Base-by-base conservation (phyloP, 2,113 vertebrate species). In the Serinus canaria region DNA sequence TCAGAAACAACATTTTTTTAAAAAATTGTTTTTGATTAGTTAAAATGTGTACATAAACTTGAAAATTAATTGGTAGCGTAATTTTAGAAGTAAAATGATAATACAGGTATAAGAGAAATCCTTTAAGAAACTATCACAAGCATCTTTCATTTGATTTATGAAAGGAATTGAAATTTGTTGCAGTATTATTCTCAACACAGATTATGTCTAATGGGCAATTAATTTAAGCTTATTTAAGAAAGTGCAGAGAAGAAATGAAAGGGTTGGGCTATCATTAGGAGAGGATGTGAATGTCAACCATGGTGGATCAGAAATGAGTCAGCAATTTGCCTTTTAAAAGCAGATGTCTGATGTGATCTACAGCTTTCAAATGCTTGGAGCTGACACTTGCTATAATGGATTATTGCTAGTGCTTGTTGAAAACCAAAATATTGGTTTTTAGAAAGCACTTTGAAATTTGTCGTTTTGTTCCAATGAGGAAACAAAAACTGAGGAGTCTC, bases 141-240 rank as follows among this genome's bases (percentile, higher is more conserved):
- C 11, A 41, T 67, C 11, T 59, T 43, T 39, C 23, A 13, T 84
- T 47, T 90, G 56, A 80, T 96, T 90, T 75, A 75, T 94, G 66
- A 77, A 95, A 81, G 33, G 62, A 92, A 46, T 88, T 90, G 25
- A 78, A 95, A 91, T 85, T 68, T 6, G 31, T 58, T 93, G 31
- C 73, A 79, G 23, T 83, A 41, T 63, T 49, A 59, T 80, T 70
- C 63, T 83, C 39, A 75, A 62, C 41, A 69, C 78, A 91, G 94
- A 68, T 44, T 95, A 8, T 55, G 90, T 67, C 46, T 89, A 78
- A 84, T 68, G 50, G 60, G 70, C 87, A 87, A 86, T 81, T 96
- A 83, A 81, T 66, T 92, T 93, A 64, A 84, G 37, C 53, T 94
- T 92, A 68, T 89, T 91, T 92, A 91, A 93, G 80, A 87, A 89